Base-by-base conservation (phyloP, 2,113 vertebrate genomes). In the Heteronetta atricapilla region DNA sequence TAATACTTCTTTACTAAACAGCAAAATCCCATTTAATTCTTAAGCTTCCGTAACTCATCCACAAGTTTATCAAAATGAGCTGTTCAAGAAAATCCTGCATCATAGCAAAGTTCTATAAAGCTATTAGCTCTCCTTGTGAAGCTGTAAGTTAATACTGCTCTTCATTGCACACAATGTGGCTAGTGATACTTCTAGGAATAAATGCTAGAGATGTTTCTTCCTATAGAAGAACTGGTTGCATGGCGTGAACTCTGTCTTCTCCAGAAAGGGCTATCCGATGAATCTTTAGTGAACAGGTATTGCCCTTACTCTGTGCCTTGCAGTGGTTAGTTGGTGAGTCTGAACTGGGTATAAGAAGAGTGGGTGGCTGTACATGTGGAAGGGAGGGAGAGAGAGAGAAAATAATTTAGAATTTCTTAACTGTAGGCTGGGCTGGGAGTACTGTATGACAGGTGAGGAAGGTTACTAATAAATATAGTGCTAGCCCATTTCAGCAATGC, bases 351-450 rank as follows among this genome's bases (percentile, higher is more conserved):
- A 18, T 66, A 11, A 38, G 15, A 80, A 40, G 26, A 96, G 94
- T 97, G 94, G 97, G 91, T 81, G 77, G 67, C 79, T 97, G 94
- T 94, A 97, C 97, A 93, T 90, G 86, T 95, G 77, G 95, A 89
- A 76, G 13, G 62, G 23, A 64, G 6, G 11, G 34, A 56, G 59
- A 44, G 46, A 40, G 2, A 33, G 33, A 76, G 64, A 18, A 64
- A 58, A 5, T 36, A 17, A n/a, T n/a, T n/a, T 4, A 20, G 11
- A 36, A 38, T 80, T 93, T 88, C 60, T 78, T 55, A 63, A 59
- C 36, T 22, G 11, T 55, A 63, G 23, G 5, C 44, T 31, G 52
- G n/a, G 10, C 28, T 82, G 25, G 42, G 17, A 89, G 22, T 34
- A 88, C 15, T 66, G 9, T 52, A 8, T 87, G 38, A 82, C 16